phyloP scores from a whole-genome alignment of 2,797 vertebrate species.

The Triplophysa bombifrons region DNA sequence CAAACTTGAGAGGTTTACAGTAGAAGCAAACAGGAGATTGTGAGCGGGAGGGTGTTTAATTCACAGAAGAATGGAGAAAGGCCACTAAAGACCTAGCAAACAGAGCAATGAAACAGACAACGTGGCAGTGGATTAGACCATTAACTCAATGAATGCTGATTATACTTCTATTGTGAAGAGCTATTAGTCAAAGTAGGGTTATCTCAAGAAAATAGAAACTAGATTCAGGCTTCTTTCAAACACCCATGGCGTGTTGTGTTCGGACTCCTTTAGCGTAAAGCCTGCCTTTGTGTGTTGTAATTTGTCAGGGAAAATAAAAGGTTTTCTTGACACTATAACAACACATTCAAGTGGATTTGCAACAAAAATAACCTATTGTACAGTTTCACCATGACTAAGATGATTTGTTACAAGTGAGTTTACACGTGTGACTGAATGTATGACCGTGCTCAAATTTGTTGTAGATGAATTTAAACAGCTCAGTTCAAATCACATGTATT shows the following conservation, averaged over 20 bases:
- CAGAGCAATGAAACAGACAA: constrained; percentile 37
- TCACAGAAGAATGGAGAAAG: constrained; percentile 17
- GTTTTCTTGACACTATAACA: constrained; percentile 2
- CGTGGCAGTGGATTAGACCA: constrained; percentile 32
- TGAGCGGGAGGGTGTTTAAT: constrained; percentile 28
- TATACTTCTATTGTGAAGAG: background rate
- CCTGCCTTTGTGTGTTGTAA: background rate
- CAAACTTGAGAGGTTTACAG: constrained; percentile 36
- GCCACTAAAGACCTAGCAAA: constrained; percentile 33
- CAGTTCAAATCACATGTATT: too few relatives aligned
- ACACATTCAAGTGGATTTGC: background rate
- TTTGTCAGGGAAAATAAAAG: constrained; percentile 29
- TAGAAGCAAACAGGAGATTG: constrained; percentile 19
- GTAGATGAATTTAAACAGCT: too few relatives aligned
- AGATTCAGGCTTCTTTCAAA: constrained; percentile 9
- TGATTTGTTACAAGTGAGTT: too few relatives aligned
- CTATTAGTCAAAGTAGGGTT: background rate
- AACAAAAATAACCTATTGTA: background rate
- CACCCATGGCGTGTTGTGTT: background rate
- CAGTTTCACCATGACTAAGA: background rate
- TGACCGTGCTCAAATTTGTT: too few relatives aligned
- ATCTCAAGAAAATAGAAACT: constrained; percentile 12
- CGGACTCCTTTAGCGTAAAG: background rate
- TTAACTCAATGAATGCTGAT: constrained; percentile 7
- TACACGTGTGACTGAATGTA: too few relatives aligned